Evolutionary conservation across 2,888 invertebrate genomes (phyloP), one percentile per base, ranked within the genome.

Genomic region (Bembecia ichneumoniformis): DNA sequence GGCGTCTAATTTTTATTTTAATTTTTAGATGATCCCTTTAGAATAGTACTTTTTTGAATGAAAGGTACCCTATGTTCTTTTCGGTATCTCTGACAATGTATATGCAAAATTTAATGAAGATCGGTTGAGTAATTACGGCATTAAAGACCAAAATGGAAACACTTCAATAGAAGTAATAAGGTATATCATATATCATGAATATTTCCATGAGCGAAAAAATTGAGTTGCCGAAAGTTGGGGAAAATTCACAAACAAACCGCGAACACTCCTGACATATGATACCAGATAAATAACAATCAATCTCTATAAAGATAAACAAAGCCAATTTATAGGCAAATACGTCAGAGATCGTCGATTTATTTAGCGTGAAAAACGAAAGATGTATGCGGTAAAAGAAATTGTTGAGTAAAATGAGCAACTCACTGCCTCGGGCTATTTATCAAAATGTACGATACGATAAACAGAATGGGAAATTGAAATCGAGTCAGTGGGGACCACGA

Each of bases 391-490:
- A 57, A 63, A 74, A 76, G 71, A 73, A 71, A 72, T 74, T 60
- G 63, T 62, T 64, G 64, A 65, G 71, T 68, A 75, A 78, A 77
- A 74, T 70, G 76, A 81, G 78, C 71, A 74, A 71, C 69, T 71
- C 64, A 61, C 60, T 47, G 55, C 79, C 70, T 53, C 61, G 61
- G 73, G 83, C 82, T 82, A 83, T 87, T 82, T 83, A 83, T 86
- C 84, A 86, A 83, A 62, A 79, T 72, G 72, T 70, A 76, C 82
- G 78, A 82, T 83, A 86, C 82, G 78, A 82, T 83, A 86, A 84
- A 82, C 81, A 80, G 77, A 74, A 77, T 77, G 77, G 83, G 81
- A 82, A 86, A 87, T 86, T 87, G 86, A 82, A 86, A 77, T 74
- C 69, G 70, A 83, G 77, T 82, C 82, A 78, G 76, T 71, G 69